Base-by-base conservation (phyloP, 2,797 vertebrate species). In the Channa striata region DNA sequence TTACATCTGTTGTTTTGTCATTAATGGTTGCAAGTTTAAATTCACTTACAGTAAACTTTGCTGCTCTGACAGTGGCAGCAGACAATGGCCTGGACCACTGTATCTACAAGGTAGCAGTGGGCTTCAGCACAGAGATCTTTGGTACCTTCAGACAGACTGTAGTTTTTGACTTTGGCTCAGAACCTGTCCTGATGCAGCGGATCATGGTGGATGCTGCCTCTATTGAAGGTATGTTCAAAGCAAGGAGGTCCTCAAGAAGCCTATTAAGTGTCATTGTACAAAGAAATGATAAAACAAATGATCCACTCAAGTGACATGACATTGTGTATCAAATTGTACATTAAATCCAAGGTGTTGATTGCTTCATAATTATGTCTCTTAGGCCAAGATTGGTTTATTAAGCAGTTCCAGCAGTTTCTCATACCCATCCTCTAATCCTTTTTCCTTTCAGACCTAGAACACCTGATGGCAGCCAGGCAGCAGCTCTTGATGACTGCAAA, bases 171-270 rank as follows among this genome's bases (percentile, higher is more conserved):
- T 99, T 99, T 53, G 98, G 97, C 79, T 95, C 96, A 60, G 98
- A 99, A 70, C 98, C 98, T 23, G 97, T 99, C 89, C 95, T 99
- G 87, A 99, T 99, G 97, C 96, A 98, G 91, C 94, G 98, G 89
- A 95, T 99, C 62, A 99, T 98, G 97, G 98, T 99, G 92, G 97
- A 99, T 82, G 98, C 98, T 68, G 98, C 98, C 77, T 99, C 97
- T 47, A 99, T 98, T 89, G 97, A 99, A 96, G 98, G 98, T 99
- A 95, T 16, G 23, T 8, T 57, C 8, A 39, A n/a, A 51, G 46
- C 7, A 19, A 33, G 1, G n/a, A 30, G 0, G 0, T 50, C 4
- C 25, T 37, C 6, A 16, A 2, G 17, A 40, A 10, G 12, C 34
- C n/a, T 40, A 12, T 36, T 30, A 30, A n/a, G n/a, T n/a, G n/a